phyloP scores from a whole-genome alignment of 1,140 invertebrate species.

The Papilio machaon region DNA sequence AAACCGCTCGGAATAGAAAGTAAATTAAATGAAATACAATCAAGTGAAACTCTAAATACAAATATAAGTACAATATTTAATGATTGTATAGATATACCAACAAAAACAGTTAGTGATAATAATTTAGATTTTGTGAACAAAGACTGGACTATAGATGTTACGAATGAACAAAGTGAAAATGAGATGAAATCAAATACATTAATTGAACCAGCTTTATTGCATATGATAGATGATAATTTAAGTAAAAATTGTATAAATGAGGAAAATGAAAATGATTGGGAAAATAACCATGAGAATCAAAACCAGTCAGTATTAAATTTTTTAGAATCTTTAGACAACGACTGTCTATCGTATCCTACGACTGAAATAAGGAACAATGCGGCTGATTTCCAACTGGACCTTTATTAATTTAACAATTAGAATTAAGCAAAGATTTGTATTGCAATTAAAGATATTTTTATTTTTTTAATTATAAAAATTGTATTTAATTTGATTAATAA shows the following conservation, averaged over 20 bases:
- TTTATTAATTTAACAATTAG: slow-evolving; percentile 67
- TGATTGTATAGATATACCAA: slow-evolving; percentile 40
- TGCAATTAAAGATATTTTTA: slow-evolving; percentile 27
- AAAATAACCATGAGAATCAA: slow-evolving; percentile 50
- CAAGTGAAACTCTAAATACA: slow-evolving; percentile 41
- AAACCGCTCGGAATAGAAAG: slow-evolving; percentile 53
- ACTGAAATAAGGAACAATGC: slow-evolving; percentile 65
- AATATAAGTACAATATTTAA: slow-evolving; percentile 40
- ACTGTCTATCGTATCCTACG: slow-evolving; percentile 64
- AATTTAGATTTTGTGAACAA: slow-evolving; percentile 40
- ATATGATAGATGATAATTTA: slow-evolving; percentile 53
- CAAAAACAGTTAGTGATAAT: slow-evolving; percentile 32
- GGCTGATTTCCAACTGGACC: slow-evolving; percentile 72
- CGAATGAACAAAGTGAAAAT: slow-evolving; percentile 54
- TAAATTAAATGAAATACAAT: slow-evolving; percentile 41
- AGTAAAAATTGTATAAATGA: slow-evolving; percentile 38
- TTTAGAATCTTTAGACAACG: slow-evolving; percentile 67
- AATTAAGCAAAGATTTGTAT: slow-evolving; percentile 42
- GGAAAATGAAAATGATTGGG: slow-evolving; percentile 42
- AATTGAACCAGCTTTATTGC: slow-evolving; percentile 61
- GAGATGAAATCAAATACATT: slow-evolving; percentile 58
- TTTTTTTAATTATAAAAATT: slow-evolving; percentile 27
- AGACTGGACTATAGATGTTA: slow-evolving; percentile 47
- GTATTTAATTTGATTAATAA: slow-evolving; percentile 10
- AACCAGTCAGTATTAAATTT: slow-evolving; percentile 70